Evolutionary conservation across 2,797 vertebrate genomes (phyloP).

Genomic region (Malurus leucopterus): DNA sequence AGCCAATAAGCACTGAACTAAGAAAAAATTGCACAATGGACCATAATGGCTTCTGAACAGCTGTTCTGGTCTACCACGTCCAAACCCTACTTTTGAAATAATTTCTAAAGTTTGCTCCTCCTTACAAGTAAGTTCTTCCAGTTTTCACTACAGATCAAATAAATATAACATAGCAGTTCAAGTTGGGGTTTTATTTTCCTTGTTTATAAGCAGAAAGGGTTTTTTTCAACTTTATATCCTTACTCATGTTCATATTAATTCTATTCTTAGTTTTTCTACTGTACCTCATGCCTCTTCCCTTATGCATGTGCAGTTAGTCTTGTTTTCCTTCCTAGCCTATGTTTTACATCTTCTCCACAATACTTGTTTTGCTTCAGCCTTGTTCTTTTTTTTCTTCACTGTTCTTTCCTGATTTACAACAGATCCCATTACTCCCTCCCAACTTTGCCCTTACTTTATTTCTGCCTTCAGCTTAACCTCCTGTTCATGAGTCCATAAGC

Average conservation of each 20-base stretch:
- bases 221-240: neutral
- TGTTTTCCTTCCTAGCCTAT: neutral
- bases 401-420: slow-evolving; percentile 10
- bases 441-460: neutral
- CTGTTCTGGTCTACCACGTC: slow-evolving; percentile 18
- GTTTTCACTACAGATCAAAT: neutral
- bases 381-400: neutral
- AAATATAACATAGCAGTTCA: neutral
- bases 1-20: slow-evolving; percentile 46
- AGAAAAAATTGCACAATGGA: slow-evolving; percentile 32
- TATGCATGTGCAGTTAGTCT: neutral
- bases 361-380: neutral
- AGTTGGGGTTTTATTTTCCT: neutral
- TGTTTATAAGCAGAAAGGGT: neutral
- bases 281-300: neutral
- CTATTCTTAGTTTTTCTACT: neutral
- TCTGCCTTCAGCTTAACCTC: slow-evolving; percentile 19
- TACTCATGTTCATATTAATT: neutral
- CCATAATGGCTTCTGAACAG: slow-evolving; percentile 27
- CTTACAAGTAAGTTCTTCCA: neutral
- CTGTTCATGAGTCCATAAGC: neutral
- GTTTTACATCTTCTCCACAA: neutral
- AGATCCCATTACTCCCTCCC: neutral
- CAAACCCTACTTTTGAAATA: neutral
- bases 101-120: neutral